Conservation (phyloP, 23 tunicate genomes). For the Ascidia mentula region DNA sequence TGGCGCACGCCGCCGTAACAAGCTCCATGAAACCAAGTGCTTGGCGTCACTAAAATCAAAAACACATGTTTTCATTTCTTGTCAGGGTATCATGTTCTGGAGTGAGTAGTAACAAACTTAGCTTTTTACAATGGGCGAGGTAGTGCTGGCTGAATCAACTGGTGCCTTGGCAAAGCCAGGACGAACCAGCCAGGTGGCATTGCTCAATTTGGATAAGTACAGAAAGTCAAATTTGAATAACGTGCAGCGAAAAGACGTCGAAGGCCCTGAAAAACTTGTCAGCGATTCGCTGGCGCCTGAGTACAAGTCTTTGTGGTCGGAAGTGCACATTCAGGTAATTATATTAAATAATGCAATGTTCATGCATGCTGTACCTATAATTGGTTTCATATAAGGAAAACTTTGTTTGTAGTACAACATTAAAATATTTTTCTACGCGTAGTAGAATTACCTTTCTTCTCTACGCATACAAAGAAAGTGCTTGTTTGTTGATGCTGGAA, state of each 20-base stretch:
- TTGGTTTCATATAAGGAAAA: too few species aligned
- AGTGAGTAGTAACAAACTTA: not conserved
- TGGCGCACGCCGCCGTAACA: too few species aligned
- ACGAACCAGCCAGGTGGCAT: not conserved
- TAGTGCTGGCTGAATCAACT: not conserved
- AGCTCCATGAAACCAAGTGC: too few species aligned
- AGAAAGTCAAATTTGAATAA: not conserved
- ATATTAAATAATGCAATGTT: too few species aligned
- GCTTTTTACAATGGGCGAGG: not conserved
- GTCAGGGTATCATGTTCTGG: not conserved
- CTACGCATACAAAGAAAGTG: too few species aligned
- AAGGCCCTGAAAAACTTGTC: not conserved
- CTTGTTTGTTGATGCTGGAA: too few species aligned
- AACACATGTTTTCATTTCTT: not conserved
- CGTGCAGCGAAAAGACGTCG: not conserved
- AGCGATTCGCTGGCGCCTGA: slow-evolving; percentile 25
- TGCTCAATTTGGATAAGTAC: not conserved
- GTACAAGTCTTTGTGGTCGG: slow-evolving; percentile 41
- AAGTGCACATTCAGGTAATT: slow-evolving; percentile 44
- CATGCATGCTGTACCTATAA: too few species aligned
- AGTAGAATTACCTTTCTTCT: too few species aligned
- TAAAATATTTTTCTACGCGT: too few species aligned
- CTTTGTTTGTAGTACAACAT: too few species aligned
- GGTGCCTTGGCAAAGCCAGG: not conserved
- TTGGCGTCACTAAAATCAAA: not conserved